A percentile compares a stretch with the other conserved stretches of the same genome.
Evolutionary conservation across 2,797 vertebrate species (phyloP).

Genomic region (Scolopax rusticola): DNA sequence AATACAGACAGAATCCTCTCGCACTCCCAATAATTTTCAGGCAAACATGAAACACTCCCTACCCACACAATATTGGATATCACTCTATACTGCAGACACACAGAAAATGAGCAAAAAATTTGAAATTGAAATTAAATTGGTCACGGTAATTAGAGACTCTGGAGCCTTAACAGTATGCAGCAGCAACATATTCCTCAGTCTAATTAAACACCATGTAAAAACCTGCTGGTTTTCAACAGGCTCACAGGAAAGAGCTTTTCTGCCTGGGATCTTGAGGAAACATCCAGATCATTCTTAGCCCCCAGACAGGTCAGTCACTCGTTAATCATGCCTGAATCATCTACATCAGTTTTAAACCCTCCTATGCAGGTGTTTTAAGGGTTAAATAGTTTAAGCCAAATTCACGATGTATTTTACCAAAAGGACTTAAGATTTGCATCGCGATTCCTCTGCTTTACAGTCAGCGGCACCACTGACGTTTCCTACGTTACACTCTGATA

Average conservation of each 20-base stretch:
- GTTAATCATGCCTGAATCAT: neutral
- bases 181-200: neutral
- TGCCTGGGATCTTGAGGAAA: neutral
- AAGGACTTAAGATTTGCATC: rapidly evolving
- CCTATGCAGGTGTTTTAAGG: neutral
- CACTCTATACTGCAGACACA: neutral
- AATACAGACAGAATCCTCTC: neutral
- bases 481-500: neutral
- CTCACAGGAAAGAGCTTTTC: neutral
- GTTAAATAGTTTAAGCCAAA: neutral
- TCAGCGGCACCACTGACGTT: neutral
- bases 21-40: neutral
- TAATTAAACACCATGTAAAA: neutral
- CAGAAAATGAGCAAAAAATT: neutral
- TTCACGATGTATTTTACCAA: neutral
- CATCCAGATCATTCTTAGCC: neutral
- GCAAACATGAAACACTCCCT: neutral
- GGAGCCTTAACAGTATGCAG: neutral
- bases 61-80: rapidly evolving
- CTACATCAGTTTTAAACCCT: neutral
- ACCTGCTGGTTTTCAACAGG: neutral
- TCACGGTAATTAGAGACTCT: rapidly evolving
- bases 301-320: neutral
- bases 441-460: neutral
- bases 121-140: neutral